Conservation (phyloP, 53 echinoderm and acorn worm genomes). For the Temnopleurus reevesii region DNA sequence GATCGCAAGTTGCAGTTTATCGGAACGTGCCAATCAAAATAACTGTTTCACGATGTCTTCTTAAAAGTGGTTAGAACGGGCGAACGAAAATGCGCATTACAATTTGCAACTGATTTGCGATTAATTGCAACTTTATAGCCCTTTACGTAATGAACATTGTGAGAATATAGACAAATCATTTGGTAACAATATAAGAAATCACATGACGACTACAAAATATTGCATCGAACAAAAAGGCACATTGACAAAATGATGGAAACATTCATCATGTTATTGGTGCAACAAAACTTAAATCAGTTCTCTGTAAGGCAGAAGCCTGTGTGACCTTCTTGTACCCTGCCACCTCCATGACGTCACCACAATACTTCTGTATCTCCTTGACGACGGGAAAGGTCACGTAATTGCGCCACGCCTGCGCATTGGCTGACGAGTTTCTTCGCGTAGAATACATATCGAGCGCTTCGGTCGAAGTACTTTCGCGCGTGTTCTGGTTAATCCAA, state of each 20-base stretch:
- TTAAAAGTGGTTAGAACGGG: no score
- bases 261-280: conserved; percentile 18
- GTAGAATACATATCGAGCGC: conserved; percentile 69
- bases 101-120: no score
- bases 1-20: no score
- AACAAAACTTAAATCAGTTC: conserved; percentile 62
- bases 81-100: no score
- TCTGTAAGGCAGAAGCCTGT: conserved; percentile 45
- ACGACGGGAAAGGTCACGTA: conserved; percentile 62
- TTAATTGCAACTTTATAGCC: no score
- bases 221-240: not conserved
- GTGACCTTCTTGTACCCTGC: conserved; percentile 72
- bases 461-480: not conserved
- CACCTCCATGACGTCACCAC: conserved; percentile 62
- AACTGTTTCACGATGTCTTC: no score
- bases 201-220: not conserved
- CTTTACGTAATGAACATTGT: not conserved
- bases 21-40: no score
- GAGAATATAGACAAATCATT: not conserved
- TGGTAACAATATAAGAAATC: not conserved
- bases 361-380: conserved; percentile 72
- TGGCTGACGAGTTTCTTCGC: conserved; percentile 72
- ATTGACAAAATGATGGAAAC: not conserved
- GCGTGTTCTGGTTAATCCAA: conserved; percentile 83
- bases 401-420: conserved; percentile 86